Evolutionary conservation across 2,888 invertebrate genomes (phyloP).

Genomic region (Parnassius mnemosyne): DNA sequence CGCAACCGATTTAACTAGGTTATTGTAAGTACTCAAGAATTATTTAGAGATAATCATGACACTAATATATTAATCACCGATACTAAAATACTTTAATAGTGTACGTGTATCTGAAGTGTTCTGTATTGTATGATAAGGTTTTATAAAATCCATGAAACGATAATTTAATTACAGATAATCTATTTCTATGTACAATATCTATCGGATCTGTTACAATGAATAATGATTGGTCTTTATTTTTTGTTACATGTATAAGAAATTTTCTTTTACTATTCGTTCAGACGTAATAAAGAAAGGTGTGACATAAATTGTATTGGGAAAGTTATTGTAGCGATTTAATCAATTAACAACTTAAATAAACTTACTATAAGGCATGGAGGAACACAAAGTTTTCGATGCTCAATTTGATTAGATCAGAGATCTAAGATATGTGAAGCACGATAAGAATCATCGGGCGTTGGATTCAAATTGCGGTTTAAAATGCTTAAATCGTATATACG

Average conservation of each 20-base stretch:
- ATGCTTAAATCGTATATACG: neutral
- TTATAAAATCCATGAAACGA: constrained; percentile 35
- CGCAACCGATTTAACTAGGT: constrained; percentile 69
- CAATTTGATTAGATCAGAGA: constrained; percentile 1
- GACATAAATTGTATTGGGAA: constrained; percentile 1
- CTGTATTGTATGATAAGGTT: constrained; percentile 34
- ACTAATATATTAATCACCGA: constrained; percentile 62
- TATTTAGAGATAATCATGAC: constrained; percentile 71
- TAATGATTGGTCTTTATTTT: constrained; percentile 8
- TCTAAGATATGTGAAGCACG: neutral
- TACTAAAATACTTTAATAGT: constrained; percentile 50
- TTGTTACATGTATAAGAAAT: neutral
- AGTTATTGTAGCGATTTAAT: constrained; percentile 7
- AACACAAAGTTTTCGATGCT: neutral
- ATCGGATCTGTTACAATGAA: constrained; percentile 10
- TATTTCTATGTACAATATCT: constrained; percentile 31
- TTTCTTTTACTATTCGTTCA: neutral
- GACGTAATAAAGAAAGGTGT: neutral
- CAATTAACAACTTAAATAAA: constrained; percentile 3
- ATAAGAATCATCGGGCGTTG: constrained; percentile 3
- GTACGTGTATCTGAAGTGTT: constrained; percentile 57
- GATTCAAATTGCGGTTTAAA: constrained; percentile 4
- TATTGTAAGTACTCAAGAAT: constrained; percentile 69
- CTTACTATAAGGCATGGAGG: too few relatives aligned
- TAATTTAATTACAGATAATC: constrained; percentile 33